Evolutionary conservation across 1,140 invertebrate species (phyloP).

Genomic region (Mercenaria mercenaria): DNA sequence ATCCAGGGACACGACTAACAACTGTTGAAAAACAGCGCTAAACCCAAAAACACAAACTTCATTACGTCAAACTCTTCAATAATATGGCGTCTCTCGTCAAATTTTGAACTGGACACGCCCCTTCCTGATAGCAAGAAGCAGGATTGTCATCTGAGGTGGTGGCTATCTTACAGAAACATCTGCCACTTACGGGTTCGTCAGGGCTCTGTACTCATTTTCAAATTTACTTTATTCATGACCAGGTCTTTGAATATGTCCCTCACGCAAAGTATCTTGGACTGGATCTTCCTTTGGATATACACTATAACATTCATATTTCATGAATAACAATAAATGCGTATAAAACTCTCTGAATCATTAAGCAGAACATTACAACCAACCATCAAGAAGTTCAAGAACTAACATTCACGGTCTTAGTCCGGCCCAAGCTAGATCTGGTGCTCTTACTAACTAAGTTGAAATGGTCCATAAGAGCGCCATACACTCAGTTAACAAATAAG

Average conservation of each 20-base stretch:
- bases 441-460: background rate
- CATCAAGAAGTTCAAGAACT: background rate
- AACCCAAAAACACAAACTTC: too few relatives aligned
- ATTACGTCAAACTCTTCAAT: too few relatives aligned
- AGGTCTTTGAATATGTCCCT: background rate
- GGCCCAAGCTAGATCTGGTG: background rate
- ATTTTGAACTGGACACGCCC: background rate
- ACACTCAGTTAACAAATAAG: too few relatives aligned
- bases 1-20: too few relatives aligned
- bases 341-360: background rate
- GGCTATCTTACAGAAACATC: background rate
- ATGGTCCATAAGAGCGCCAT: too few relatives aligned
- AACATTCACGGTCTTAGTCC: background rate
- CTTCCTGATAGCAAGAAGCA: background rate
- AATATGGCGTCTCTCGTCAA: background rate
- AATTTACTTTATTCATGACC: background rate
- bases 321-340: background rate
- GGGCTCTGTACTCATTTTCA: background rate
- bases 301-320: background rate
- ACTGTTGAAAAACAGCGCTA: too few relatives aligned
- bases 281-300: background rate
- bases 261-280: background rate
- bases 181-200: background rate
- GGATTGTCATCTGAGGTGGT: background rate
- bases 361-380: conserved; percentile 2